Base-by-base conservation (phyloP, 2,888 invertebrate species). In the Hedychridium roseum region DNA sequence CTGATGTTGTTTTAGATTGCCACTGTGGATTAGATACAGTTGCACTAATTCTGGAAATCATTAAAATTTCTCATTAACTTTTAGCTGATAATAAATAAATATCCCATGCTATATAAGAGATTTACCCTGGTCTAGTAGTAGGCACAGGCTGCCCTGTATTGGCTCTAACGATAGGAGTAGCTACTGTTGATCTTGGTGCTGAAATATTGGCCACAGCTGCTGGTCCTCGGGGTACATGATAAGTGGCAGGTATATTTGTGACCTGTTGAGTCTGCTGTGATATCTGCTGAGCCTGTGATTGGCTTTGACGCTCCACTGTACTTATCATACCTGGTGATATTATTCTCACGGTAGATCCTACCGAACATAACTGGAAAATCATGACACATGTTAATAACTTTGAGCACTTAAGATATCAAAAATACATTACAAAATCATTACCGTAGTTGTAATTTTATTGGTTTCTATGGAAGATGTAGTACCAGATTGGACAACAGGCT, bases 201-300 rank as follows among this genome's bases (percentile, higher is more conserved):
- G 89, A 86, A 14, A 90, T 83, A 55, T 88, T 89, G 0, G 90
- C 90, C 2, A 89, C 90, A 7, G 89, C 89, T 0, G 89, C 89
- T 11, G 89, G 85, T 1, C 90, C 90, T 57, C 81, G 68, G 4
- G 82, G 80, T 35, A 81, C 80, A 64, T 81, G 81, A 62, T 80
- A 81, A 6, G 78, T 78, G 7, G 78, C 73, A 34, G 74, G 70
- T 42, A 77, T 72, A 39, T 69, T 80, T 7, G 79, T 76, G 27
- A 80, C 74, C 38, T 79, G 74, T 51, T 79, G 78, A 2, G 71
- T 52, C 23, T 68, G 66, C 41, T 71, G 72, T 34, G 60, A 52
- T 14, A 67, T 36, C 52, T 70, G 71, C 31, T 73, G 74, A 11
- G 50, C 32, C 49, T 66, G 69, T 2, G 68, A 42, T 43, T 69